Evolutionary conservation across 2,113 vertebrate genomes (phyloP).

Genomic region (Pelecanus crispus): DNA sequence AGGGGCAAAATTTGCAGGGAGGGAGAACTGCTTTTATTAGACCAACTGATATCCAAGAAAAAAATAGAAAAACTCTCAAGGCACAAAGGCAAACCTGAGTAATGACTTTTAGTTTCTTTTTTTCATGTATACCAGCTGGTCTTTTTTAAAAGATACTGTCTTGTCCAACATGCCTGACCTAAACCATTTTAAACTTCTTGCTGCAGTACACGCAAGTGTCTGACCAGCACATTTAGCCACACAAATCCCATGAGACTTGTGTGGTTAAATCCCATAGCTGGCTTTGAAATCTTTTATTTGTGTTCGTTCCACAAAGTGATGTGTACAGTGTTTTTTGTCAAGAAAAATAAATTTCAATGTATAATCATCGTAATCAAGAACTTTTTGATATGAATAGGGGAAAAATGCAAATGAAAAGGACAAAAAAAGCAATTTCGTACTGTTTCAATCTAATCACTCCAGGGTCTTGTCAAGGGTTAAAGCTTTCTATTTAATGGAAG

Average conservation of each 20-base stretch:
- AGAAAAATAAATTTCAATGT: neutral
- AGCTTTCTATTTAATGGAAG: neutral
- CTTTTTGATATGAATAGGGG: neutral
- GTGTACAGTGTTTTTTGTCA: neutral
- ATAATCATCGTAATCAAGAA: neutral
- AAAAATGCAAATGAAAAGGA: neutral
- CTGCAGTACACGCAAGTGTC: neutral
- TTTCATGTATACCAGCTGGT: neutral
- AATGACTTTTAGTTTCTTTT: neutral
- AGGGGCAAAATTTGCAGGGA: neutral
- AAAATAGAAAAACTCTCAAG: neutral
- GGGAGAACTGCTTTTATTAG: neutral
- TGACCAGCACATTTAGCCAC: neutral
- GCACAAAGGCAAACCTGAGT: neutral
- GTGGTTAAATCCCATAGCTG: neutral
- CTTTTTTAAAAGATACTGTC: neutral
- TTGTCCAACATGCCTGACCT: neutral
- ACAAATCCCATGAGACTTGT: neutral
- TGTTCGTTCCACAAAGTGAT: neutral
- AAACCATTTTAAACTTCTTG: neutral
- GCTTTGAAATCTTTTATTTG: neutral
- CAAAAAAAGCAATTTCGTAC: neutral
- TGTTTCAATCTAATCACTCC: neutral
- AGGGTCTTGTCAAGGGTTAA: neutral
- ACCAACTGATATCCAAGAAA: neutral